phyloP scores from a whole-genome alignment of 2,888 invertebrate genomes.

The Andricus quercusramuli region DNA sequence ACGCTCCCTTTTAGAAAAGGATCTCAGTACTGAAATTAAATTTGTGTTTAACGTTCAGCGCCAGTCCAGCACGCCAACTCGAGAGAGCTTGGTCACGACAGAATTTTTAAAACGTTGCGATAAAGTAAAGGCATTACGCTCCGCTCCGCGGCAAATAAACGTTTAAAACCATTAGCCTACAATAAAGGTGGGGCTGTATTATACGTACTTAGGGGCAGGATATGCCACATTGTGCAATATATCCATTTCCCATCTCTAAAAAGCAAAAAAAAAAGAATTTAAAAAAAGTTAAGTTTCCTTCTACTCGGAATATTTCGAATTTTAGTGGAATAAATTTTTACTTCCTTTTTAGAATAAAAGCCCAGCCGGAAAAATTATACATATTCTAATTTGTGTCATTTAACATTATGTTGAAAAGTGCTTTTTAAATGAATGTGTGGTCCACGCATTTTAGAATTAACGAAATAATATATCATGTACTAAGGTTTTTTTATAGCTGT shows the following conservation, averaged over 20 bases:
- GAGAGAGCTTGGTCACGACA: conserved; percentile 20
- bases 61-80: conserved; percentile 21
- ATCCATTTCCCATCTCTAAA: neutral
- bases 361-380: too few species aligned
- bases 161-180: conserved; percentile 33
- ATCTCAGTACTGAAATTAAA: conserved; percentile 32
- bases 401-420: too few species aligned
- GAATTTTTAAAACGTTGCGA: conserved; percentile 39
- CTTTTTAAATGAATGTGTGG: too few species aligned
- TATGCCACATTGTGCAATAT: neutral
- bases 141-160: conserved; percentile 25
- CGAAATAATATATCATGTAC: too few species aligned
- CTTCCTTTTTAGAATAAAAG: neutral
- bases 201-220: neutral
- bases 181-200: conserved; percentile 9
- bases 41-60: conserved; percentile 24
- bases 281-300: neutral
- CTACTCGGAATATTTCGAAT: neutral
- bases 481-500: too few species aligned
- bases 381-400: too few species aligned
- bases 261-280: neutral
- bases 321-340: neutral
- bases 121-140: conserved; percentile 29
- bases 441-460: too few species aligned
- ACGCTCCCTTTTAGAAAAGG: conserved; percentile 3